These are phyloP conservation scores for Condylura cristata DNA, from an alignment of 2,113 vertebrate genomes.

Conservation along the genomic window DNA sequence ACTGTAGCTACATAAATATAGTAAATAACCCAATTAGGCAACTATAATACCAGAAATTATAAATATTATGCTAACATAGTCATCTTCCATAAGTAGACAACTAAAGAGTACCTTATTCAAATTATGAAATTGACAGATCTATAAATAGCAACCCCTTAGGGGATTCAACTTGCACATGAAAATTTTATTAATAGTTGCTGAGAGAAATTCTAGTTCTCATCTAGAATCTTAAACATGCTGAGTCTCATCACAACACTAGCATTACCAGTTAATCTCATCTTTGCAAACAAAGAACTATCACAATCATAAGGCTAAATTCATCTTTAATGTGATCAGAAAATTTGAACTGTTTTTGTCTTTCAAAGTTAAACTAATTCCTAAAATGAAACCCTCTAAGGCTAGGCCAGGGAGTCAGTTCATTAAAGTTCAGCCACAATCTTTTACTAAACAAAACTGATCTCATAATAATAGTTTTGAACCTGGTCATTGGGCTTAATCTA, in stretches of 20 bases:
- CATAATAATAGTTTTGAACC: neutral
- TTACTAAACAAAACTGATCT: neutral
- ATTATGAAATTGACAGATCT: conserved; percentile 27
- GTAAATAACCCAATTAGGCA: neutral
- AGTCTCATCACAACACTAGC: neutral
- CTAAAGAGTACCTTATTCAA: conserved; percentile 20
- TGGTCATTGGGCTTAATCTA: neutral
- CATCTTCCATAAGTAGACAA: neutral
- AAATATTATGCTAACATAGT: conserved; percentile 30
- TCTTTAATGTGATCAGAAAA: conserved; percentile 31
- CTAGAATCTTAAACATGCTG: neutral
- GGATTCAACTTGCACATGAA: conserved; percentile 15
- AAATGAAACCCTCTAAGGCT: conserved; percentile 22
- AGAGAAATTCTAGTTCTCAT: conserved; percentile 15
- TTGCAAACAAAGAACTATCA: conserved; percentile 12
- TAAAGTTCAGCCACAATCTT: neutral
- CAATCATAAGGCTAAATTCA: conserved; percentile 14
- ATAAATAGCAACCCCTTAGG: neutral
- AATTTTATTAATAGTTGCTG: conserved; percentile 10
- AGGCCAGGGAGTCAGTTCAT: neutral
- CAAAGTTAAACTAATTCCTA: conserved; percentile 26
- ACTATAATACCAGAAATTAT: conserved; percentile 13
- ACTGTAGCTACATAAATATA: conserved; percentile 19
- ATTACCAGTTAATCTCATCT: conserved; percentile 21
- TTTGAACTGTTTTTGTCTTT: neutral